Conservation (phyloP, 2,888 invertebrate species). For the Lutraria lutraria region DNA sequence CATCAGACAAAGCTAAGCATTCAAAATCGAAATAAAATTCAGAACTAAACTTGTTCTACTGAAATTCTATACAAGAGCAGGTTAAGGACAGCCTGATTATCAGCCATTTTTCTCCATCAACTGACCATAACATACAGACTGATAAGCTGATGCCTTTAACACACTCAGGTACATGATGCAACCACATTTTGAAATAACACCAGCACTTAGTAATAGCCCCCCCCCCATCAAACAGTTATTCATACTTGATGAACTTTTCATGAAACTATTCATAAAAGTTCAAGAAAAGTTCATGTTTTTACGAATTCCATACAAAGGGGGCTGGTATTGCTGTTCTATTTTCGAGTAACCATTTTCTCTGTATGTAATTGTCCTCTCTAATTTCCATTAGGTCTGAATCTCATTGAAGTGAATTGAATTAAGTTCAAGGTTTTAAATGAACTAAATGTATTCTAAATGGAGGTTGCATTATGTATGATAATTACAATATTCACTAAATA, state of each 20-base stretch:
- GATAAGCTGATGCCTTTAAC: background rate
- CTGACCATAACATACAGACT: background rate
- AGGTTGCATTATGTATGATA: background rate
- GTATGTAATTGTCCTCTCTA: too few species aligned
- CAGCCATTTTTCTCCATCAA: background rate
- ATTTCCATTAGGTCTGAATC: too few species aligned
- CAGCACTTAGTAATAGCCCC: too few species aligned
- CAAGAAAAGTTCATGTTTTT: too few species aligned
- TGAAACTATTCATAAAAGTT: too few species aligned
- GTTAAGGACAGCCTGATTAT: background rate
- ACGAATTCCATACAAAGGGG: too few species aligned
- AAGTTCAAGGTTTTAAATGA: too few species aligned
- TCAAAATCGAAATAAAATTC: conserved; percentile 16
- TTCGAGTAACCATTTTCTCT: too few species aligned
- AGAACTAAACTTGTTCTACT: conserved; percentile 5
- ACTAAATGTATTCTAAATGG: background rate
- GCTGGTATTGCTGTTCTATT: too few species aligned
- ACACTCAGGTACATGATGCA: background rate
- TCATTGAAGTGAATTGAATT: too few species aligned
- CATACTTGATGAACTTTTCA: too few species aligned
- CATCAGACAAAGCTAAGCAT: conserved; percentile 21
- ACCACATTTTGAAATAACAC: background rate
- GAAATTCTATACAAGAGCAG: background rate
- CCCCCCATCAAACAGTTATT: too few species aligned
- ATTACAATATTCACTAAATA: background rate